Evolutionary conservation across 2,113 vertebrate species (phyloP), one percentile per base, ranked within the genome.

Genomic region (Anhinga anhinga): DNA sequence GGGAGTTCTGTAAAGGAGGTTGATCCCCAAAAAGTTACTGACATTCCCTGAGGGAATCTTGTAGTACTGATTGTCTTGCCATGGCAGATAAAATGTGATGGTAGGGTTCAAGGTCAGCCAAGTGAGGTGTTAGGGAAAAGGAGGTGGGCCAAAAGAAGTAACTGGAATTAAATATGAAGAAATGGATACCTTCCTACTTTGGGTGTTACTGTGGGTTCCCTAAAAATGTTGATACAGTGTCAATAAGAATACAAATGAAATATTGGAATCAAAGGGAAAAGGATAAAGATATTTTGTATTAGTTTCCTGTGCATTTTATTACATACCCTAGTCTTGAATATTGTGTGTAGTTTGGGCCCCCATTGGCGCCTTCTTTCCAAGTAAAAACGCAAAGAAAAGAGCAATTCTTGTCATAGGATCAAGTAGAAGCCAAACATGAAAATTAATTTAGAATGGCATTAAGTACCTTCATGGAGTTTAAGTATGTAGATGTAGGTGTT

Each of bases 301-400:
- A 6, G 7, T 53, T 72, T 85, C 34, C 13, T 63, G 18, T 30
- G 14, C 13, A 15, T 47, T 5, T 47, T 82, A 10, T 18, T 58
- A 10, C 7, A 8, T 36, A 25, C 0, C 2, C 2, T 36, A 3
- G 13, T 79, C 65, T 70, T 47, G 16, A 72, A 36, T 20, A 7
- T 5, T 27, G 3, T 16, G 21, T 45, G 13, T 49, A 5, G 2
- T 73, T 86, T 76, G 27, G 20, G 2, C 3, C 4, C 7, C 8
- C 1, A 1, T 40, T 56, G 8, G 3, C 9, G 52, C 5, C 1
- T 1, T 42, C 18, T 69, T 80, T 52, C 5, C 20, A 55, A 76
- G 61, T n/a, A 44, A 61, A 59, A 84, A 90, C 15, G 7, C 49
- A 12, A 4, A 67, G 34, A n/a, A 58, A 82, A 67, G 0, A 14